Percentiles rank a stretch among this genome's conserved stretches.
These are phyloP conservation scores for Nephila pilipes DNA, from an alignment of 1,140 invertebrate species.

Conservation along the genomic window DNA sequence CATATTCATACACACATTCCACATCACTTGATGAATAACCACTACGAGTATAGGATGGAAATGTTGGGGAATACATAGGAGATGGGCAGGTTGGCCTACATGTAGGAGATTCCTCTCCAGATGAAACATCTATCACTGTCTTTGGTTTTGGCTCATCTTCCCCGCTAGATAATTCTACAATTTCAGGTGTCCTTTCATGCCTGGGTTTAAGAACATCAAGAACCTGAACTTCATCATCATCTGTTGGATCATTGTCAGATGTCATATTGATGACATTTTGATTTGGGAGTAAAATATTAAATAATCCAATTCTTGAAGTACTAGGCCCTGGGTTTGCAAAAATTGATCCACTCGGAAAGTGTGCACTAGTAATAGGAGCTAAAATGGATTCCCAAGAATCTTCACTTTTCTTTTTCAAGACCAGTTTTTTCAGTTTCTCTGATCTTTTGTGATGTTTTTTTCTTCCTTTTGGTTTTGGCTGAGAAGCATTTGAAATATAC, in stretches of 20 bases:
- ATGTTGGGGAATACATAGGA: too few relatives aligned
- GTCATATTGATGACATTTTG: neutral
- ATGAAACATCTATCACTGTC: constrained; percentile 11
- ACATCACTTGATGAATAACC: neutral
- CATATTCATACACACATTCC: neutral
- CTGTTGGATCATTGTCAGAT: constrained; percentile 51
- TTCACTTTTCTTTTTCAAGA: constrained; percentile 22
- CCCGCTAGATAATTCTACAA: constrained; percentile 82
- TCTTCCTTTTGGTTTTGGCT: neutral
- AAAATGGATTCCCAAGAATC: constrained; percentile 1
- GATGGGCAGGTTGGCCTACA: too few relatives aligned
- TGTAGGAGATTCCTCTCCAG: neutral
- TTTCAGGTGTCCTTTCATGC: constrained; percentile 83
- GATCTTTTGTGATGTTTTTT: neutral
- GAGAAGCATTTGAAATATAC: neutral
- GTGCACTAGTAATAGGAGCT: constrained; percentile 6
- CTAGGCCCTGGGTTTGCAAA: constrained; percentile 54
- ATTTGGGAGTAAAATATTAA: neutral
- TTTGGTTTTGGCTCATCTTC: constrained; percentile 78
- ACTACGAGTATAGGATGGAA: too few relatives aligned
- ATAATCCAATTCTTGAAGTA: neutral
- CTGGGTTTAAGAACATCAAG: constrained; percentile 83
- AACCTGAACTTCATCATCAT: constrained; percentile 78
- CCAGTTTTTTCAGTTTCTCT: neutral
- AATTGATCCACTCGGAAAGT: neutral